Evolutionary conservation across 2,797 vertebrate genomes (phyloP).

Genomic region (Epinephelus coioides): DNA sequence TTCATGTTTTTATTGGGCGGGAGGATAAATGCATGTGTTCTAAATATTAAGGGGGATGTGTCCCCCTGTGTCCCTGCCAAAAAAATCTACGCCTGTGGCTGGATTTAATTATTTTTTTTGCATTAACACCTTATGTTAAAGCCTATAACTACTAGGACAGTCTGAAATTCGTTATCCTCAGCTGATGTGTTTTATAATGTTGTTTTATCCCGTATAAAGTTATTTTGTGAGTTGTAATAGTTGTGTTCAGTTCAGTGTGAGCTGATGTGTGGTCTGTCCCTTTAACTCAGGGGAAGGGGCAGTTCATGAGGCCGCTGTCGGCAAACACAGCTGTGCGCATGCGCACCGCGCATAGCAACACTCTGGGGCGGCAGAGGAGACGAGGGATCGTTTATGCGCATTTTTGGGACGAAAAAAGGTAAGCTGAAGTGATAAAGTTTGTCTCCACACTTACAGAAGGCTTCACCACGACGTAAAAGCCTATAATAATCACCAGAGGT

Average conservation of each 20-base stretch:
- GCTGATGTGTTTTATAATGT: background rate
- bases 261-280: slow-evolving; percentile 29
- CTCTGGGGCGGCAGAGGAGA: slow-evolving; percentile 17
- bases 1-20: no score
- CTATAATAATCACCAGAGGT: accelerated
- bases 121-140: no score
- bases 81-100: no score
- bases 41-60: no score
- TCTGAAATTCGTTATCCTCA: background rate
- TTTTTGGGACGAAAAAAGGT: slow-evolving; percentile 66
- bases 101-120: no score
- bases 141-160: no score
- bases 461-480: accelerated
- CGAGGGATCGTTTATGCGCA: slow-evolving; percentile 26
- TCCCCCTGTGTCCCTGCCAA: no score
- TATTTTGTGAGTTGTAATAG: background rate
- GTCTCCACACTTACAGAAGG: accelerated
- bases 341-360: slow-evolving; percentile 56
- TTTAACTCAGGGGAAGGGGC: slow-evolving; percentile 60
- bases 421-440: slow-evolving; percentile 12
- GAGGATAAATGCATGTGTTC: no score
- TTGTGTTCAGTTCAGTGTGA: no score
- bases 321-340: slow-evolving; percentile 58
- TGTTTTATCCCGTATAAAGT: background rate
- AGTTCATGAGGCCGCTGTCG: background rate